Conservation (phyloP, 1,140 invertebrate species). For the Dufourea novaeangliae region DNA sequence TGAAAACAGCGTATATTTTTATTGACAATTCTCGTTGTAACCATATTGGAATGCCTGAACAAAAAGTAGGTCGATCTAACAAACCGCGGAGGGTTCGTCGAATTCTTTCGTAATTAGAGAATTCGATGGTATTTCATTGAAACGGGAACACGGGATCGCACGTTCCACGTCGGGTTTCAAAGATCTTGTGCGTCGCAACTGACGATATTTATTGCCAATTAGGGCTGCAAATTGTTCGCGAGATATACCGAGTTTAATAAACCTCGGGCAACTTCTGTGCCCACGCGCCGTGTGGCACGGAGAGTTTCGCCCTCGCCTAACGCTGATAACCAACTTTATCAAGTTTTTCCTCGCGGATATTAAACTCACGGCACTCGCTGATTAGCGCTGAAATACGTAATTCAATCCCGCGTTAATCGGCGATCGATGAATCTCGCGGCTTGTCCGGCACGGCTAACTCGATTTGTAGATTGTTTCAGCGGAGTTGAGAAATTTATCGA, state of each 20-base stretch:
- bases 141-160: background rate
- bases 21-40: too few species aligned
- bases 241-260: constrained; percentile 36
- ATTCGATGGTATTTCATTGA: background rate
- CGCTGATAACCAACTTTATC: constrained; percentile 33
- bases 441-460: too few species aligned
- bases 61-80: too few species aligned
- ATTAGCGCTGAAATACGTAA: background rate
- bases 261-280: background rate
- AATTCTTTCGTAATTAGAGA: background rate
- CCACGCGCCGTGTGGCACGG: background rate
- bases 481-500: too few species aligned
- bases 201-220: constrained; percentile 31
- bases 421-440: background rate
- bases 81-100: too few species aligned
- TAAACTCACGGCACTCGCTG: constrained; percentile 25
- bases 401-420: background rate
- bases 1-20: too few species aligned
- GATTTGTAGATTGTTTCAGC: too few species aligned
- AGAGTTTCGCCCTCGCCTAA: background rate
- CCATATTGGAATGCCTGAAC: too few species aligned
- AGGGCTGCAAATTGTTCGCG: constrained; percentile 20
- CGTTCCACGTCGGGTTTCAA: background rate
- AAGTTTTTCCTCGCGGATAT: constrained; percentile 33
- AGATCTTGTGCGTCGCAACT: background rate